Conservation (phyloP, 1,140 invertebrate species). For the Varroa destructor region DNA sequence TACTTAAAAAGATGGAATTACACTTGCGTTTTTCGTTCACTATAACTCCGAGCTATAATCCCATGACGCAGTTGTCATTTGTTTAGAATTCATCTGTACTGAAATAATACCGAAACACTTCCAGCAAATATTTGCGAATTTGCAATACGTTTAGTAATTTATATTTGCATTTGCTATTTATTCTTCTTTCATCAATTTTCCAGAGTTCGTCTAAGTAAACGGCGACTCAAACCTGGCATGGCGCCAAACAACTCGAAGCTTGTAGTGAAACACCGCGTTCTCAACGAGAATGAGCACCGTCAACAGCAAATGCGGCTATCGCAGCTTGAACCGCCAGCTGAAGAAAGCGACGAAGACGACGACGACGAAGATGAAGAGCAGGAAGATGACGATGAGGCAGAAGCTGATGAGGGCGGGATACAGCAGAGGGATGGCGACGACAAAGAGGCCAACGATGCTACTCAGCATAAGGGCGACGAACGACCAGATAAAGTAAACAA, state of each 20-base stretch:
- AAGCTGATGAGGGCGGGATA: slow-evolving; percentile 32
- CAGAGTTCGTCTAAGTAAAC: slow-evolving; percentile 74
- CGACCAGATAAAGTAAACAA: slow-evolving; percentile 30
- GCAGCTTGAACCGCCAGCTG: slow-evolving; percentile 65
- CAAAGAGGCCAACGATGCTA: slow-evolving; percentile 29
- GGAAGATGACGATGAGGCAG: slow-evolving; percentile 34
- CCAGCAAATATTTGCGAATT: neutral
- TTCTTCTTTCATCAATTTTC: slow-evolving; percentile 30
- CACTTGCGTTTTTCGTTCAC: too few relatives aligned
- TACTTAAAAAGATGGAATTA: too few relatives aligned
- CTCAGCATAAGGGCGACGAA: slow-evolving; percentile 28
- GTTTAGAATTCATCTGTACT: too few relatives aligned
- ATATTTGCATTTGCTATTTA: slow-evolving; percentile 18
- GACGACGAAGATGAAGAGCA: slow-evolving; percentile 39
- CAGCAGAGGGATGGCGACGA: slow-evolving; percentile 35
- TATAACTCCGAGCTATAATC: too few relatives aligned
- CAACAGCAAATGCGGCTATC: slow-evolving; percentile 63
- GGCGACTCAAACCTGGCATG: slow-evolving; percentile 55
- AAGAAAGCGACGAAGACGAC: slow-evolving; percentile 58
- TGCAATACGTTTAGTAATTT: neutral
- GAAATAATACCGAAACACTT: neutral
- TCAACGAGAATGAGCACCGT: slow-evolving; percentile 69
- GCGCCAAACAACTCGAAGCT: slow-evolving; percentile 61
- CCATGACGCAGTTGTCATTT: too few relatives aligned
- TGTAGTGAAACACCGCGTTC: slow-evolving; percentile 72